Base-by-base conservation (phyloP, 2,113 vertebrate species). In the Marcusenius ussheri region DNA sequence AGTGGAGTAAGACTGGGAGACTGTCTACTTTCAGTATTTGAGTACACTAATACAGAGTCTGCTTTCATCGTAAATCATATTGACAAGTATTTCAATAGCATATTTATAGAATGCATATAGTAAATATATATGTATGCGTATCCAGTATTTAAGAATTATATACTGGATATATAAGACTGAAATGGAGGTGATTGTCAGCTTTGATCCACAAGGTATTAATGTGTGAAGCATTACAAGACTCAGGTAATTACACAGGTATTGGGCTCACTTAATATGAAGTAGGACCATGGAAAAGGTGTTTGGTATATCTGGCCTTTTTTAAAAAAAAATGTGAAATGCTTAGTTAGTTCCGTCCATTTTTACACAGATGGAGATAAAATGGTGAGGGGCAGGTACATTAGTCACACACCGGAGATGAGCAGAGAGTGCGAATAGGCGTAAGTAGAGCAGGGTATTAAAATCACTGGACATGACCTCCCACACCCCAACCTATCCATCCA, bases 181-280 rank as follows among this genome's bases (percentile, higher is more conserved):
- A 77, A 42, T 77, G 35, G 3, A 39, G 74, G 17, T 77, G 74
- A 39, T 77, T 77, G 74, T 77, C 35, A 42, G 24, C 83, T 49
- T 85, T 84, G 39, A 49, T 49, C 39, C 46, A 84, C 19, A 84
- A 84, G 83, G 24, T 46, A 47, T 85, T 46, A 46, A 49, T 85
- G 11, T n/a, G 24, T 39, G 56, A 56, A 39, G 86, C 27, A 53
- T 87, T 39, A 35, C 86, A 53, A 56, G 86, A 58, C 86, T 10
- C 49, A 3, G 31, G 27, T 42, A 87, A 87, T 87, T 53, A 87
- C 51, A 87, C 31, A 87, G 51, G 50, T 42, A 87, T 87, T 87
- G 56, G 50, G 27, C 49, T 50, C 5, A 19, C 50, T 87, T 53
- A 87, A 21, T 42, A 87, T 17, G 49, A 87, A 42, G 13, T 35